A percentile compares a stretch with the other conserved stretches of the same genome.
Evolutionary conservation across 2,113 vertebrate species (phyloP).

Genomic region (Podarcis raffonei): DNA sequence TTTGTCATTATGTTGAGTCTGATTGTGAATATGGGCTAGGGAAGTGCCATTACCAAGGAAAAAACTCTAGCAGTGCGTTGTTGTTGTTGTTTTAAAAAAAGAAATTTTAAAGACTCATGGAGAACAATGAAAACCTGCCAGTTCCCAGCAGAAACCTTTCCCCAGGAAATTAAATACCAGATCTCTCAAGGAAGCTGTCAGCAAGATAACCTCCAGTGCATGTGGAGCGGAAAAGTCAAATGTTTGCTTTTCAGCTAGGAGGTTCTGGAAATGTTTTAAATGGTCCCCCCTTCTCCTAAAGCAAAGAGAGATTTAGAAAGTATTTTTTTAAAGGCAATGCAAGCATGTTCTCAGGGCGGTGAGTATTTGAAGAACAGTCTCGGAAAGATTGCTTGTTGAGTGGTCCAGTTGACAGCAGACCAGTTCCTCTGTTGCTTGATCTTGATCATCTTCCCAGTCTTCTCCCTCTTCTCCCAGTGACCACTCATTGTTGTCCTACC

Average conservation of each 20-base stretch:
- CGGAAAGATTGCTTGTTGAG: neutral
- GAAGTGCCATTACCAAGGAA: rapidly evolving
- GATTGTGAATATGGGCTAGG: neutral
- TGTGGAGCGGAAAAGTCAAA: constrained; percentile 16
- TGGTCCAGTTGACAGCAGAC: neutral
- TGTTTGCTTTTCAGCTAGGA: constrained; percentile 14
- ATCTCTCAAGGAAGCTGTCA: neutral
- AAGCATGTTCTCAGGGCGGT: neutral
- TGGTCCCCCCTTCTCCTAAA: neutral
- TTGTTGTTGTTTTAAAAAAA: too few relatives aligned
- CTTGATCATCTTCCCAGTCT: too few relatives aligned
- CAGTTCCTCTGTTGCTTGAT: neutral
- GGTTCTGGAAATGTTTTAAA: constrained; percentile 16
- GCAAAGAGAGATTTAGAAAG: constrained; percentile 14
- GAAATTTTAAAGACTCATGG: neutral
- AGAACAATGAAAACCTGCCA: neutral
- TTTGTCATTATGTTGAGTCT: neutral
- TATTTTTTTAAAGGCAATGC: neutral
- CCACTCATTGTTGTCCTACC: too few relatives aligned
- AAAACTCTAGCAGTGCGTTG: neutral
- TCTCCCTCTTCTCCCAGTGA: too few relatives aligned
- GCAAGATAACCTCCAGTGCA: neutral
- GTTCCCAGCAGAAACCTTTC: neutral
- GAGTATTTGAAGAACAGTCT: neutral
- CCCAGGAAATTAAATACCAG: neutral